Conservation (phyloP, 2,888 invertebrate genomes). For the Frankliniella fusca region DNA sequence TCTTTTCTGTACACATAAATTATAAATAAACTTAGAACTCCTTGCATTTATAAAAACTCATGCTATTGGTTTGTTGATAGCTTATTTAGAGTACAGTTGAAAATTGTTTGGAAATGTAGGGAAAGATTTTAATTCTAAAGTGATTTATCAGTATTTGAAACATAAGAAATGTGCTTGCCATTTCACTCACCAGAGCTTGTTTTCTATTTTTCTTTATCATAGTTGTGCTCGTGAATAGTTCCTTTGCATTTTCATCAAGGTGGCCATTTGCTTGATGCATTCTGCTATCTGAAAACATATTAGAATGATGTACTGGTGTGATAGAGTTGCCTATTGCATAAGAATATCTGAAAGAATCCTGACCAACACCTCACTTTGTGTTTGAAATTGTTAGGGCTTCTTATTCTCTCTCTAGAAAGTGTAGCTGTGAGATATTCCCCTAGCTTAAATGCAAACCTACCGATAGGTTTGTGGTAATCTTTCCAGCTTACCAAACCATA, state of each 20-base stretch:
- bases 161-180: neutral
- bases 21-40: neutral
- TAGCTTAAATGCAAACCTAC: no score
- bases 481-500: slow-evolving; percentile 24
- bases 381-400: no score
- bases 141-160: neutral
- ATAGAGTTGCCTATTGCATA: no score
- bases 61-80: neutral
- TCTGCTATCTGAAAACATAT: neutral
- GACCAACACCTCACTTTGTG: no score
- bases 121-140: neutral
- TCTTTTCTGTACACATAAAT: neutral
- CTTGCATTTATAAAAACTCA: neutral
- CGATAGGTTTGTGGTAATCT: neutral
- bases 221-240: neutral
- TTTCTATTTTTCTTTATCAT: neutral
- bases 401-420: no score
- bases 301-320: no score
- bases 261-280: slow-evolving; percentile 3
- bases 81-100: neutral
- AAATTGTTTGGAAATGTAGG: neutral
- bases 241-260: neutral
- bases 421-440: no score
- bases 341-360: no score
- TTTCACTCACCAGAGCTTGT: neutral